A percentile compares a stretch with the other conserved stretches of the same genome.
Conservation (phyloP, 2,113 vertebrate species). For the Caretta caretta region DNA sequence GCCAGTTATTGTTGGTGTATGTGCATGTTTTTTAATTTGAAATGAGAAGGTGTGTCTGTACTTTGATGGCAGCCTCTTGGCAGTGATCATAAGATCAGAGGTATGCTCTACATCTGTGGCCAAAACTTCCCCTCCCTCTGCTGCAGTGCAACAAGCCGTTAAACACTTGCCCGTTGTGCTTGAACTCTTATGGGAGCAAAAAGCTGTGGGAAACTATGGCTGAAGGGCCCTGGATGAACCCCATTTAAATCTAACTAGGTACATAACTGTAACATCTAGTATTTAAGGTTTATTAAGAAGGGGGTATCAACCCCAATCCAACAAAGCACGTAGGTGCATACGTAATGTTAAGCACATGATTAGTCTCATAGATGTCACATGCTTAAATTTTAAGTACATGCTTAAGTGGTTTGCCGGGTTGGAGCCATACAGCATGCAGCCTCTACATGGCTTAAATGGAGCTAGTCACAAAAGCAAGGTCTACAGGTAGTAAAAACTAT, state of each 20-base stretch:
- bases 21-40: background rate
- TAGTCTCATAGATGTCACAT: background rate
- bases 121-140: background rate
- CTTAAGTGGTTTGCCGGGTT: background rate
- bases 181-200: background rate
- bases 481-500: background rate
- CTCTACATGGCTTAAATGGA: background rate
- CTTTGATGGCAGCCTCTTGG: background rate
- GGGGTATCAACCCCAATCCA: background rate
- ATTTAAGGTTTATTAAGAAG: background rate
- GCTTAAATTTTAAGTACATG: background rate
- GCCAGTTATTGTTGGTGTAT: fast-evolving
- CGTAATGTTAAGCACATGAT: background rate
- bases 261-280: background rate
- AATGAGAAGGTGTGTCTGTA: background rate
- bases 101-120: background rate
- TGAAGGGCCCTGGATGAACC: background rate
- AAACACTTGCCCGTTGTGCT: background rate
- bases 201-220: background rate
- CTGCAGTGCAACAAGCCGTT: background rate
- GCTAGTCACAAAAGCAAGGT: background rate
- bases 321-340: background rate
- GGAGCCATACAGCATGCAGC: background rate
- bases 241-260: background rate
- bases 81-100: background rate